Base-by-base conservation (phyloP, 2,113 vertebrate genomes). In the Pituophis catenifer region DNA sequence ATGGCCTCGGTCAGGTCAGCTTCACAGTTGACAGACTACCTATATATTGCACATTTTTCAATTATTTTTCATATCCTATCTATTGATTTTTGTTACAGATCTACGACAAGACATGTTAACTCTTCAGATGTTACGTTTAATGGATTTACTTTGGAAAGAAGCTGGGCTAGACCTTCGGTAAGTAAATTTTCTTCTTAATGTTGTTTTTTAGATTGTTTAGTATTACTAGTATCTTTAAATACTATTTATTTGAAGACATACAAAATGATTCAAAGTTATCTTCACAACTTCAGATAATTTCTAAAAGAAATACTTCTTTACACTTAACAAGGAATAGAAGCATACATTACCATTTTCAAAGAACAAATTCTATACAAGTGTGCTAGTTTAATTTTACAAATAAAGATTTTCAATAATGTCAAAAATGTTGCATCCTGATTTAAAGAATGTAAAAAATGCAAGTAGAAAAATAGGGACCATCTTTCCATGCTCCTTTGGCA, bases 121-220 rank as follows among this genome's bases (percentile, higher is more conserved):
- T 0, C 98, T 99, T 33, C 99, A 99, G 94, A 99, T 99, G 54
- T 94, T 99, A 93, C 98, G 98, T 75, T 92, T 99, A 94, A 99
- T 99, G 99, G 99, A 99, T 96, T 96, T 98, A 62, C 98, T 99
- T 29, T 99, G 99, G 99, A 99, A 99, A 93, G 99, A 99, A 96
- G 98, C 98, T 26, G 99, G 98, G 94, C 97, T 99, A 90, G 99
- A 99, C 96, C 99, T 99, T 93, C 98, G 99, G 99, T 99, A 94
- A 97, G n/a, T 53, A 11, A 21, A 26, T 90, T 86, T 59, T 89
- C 88, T 93, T 86, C 17, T 12, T 5, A 70, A 65, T 55, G 9
- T 89, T 93, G 26, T 15, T 85, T 92, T 65, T 52, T 24, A 62
- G 48, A 38, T 33, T n/a, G 58, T 48, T 59, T 26, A 26, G 24